A percentile compares a stretch with the other conserved stretches of the same genome.
Evolutionary conservation across 2,113 vertebrate genomes (phyloP).

Genomic region (Rhinopomastus cyanomelas): DNA sequence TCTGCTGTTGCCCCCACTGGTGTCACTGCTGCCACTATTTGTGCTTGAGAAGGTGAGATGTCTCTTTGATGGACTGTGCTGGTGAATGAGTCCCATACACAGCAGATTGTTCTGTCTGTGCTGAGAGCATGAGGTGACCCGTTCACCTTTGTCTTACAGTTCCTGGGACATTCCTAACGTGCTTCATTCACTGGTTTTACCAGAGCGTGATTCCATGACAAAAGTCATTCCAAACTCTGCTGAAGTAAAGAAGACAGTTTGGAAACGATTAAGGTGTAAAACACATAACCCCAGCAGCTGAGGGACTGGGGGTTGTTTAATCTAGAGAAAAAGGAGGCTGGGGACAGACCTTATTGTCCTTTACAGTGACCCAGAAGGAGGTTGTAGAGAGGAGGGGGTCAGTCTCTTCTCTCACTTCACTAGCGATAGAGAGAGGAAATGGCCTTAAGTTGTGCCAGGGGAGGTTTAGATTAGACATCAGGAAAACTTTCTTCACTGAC

Average conservation of each 20-base stretch:
- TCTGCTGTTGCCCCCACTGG: not conserved
- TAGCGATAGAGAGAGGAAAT: too few relatives aligned
- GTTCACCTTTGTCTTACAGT: not conserved
- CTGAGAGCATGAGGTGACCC: not conserved
- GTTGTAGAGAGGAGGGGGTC: too few relatives aligned
- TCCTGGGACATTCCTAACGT: not conserved
- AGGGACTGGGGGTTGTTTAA: too few relatives aligned
- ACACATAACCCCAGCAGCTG: fast-evolving
- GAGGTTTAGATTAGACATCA: too few relatives aligned
- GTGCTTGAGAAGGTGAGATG: not conserved
- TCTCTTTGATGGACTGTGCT: not conserved
- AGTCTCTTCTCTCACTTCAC: too few relatives aligned
- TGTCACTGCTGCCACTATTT: not conserved
- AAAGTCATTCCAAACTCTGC: not conserved
- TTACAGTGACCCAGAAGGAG: too few relatives aligned
- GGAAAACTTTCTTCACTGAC: too few relatives aligned
- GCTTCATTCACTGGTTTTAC: not conserved
- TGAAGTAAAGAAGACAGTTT: not conserved
- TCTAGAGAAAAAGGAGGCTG: too few relatives aligned
- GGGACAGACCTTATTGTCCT: too few relatives aligned
- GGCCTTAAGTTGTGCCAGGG: too few relatives aligned
- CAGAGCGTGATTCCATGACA: not conserved
- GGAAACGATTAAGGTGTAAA: not conserved
- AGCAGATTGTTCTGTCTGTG: not conserved
- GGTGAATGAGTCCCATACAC: not conserved